Conservation (phyloP, 2,113 vertebrate genomes). For the Aegotheles bennettii region DNA sequence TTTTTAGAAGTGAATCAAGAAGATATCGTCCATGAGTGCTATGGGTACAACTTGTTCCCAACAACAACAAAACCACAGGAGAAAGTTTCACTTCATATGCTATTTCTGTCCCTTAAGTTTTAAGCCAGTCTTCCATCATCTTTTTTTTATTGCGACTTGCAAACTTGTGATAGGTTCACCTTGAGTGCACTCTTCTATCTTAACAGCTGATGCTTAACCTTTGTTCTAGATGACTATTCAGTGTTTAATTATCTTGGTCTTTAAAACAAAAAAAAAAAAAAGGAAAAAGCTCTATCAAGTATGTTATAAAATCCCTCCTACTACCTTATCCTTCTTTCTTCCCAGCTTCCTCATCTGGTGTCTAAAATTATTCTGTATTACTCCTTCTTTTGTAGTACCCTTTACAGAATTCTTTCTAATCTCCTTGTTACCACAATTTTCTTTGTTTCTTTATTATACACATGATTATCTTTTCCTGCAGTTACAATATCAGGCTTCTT, state of each 20-base stretch:
- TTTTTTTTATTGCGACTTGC: not conserved
- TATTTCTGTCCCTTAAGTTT: not conserved
- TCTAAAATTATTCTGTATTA: constrained; percentile 6
- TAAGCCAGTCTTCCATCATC: not conserved
- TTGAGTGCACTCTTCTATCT: constrained; percentile 23
- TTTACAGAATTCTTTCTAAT: constrained; percentile 14
- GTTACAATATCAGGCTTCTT: not conserved
- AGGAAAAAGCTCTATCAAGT: not conserved
- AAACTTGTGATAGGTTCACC: not conserved
- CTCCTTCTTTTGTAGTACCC: not conserved
- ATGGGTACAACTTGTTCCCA: not conserved
- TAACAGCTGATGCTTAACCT: constrained; percentile 55
- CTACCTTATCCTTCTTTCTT: not conserved
- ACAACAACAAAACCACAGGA: not conserved
- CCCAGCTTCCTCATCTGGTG: constrained; percentile 6
- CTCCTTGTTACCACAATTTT: not conserved
- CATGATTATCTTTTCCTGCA: constrained; percentile 8
- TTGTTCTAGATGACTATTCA: constrained; percentile 41
- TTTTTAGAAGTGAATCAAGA: not conserved
- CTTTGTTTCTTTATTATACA: constrained; percentile 21
- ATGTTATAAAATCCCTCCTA: constrained; percentile 24
- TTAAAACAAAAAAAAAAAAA: not conserved
- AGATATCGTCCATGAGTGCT: not conserved
- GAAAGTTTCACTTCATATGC: not conserved
- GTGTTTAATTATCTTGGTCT: constrained; percentile 56